Percentiles rank a stretch among this genome's conserved stretches.
Conservation (phyloP, 37 sponge, comb jelly and placozoan species). For the Tethya wilhelma region DNA sequence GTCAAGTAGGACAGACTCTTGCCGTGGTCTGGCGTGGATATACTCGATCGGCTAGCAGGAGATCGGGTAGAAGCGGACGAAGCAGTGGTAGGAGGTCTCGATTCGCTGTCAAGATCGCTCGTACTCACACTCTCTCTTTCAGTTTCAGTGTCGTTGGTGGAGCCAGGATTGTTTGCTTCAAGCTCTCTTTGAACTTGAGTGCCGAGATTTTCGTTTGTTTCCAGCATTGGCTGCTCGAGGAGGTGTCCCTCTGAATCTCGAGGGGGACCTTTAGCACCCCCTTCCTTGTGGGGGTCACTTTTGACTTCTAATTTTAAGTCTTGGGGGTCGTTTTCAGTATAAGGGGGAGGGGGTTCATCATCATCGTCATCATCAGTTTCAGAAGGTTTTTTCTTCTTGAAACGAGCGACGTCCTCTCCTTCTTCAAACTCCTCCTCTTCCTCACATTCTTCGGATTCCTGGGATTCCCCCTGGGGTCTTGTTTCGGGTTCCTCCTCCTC, state of each 20-base stretch:
- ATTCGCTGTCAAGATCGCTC: too few relatives aligned
- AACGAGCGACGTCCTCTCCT: slow-evolving; percentile 6
- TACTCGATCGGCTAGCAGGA: slow-evolving; percentile 12
- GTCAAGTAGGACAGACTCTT: slow-evolving; percentile 27
- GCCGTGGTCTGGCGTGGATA: slow-evolving; percentile 16
- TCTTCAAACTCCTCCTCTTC: background rate
- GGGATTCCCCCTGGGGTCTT: background rate
- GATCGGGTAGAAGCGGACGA: background rate
- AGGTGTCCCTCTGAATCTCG: too few relatives aligned
- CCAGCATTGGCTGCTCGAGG: too few relatives aligned
- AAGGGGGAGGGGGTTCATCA: slow-evolving; percentile 59
- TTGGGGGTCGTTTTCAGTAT: slow-evolving; percentile 42
- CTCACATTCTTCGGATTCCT: slow-evolving; percentile 8
- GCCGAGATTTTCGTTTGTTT: too few relatives aligned
- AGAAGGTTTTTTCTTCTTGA: slow-evolving; percentile 30
- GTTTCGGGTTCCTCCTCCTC: slow-evolving; percentile 5
- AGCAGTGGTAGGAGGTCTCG: slow-evolving; percentile 6
- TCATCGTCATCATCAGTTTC: slow-evolving; percentile 49
- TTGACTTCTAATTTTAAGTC: slow-evolving; percentile 28
- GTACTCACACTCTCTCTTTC: background rate
- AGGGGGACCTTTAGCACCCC: background rate
- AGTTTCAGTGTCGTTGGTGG: too few relatives aligned
- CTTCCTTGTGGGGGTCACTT: background rate
- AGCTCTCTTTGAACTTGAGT: too few relatives aligned
- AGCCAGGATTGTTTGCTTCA: too few relatives aligned